Evolutionary conservation across 2,113 vertebrate species (phyloP), one percentile per base, ranked within the genome.

Genomic region (Gnathonemus echidnorhynchus): DNA sequence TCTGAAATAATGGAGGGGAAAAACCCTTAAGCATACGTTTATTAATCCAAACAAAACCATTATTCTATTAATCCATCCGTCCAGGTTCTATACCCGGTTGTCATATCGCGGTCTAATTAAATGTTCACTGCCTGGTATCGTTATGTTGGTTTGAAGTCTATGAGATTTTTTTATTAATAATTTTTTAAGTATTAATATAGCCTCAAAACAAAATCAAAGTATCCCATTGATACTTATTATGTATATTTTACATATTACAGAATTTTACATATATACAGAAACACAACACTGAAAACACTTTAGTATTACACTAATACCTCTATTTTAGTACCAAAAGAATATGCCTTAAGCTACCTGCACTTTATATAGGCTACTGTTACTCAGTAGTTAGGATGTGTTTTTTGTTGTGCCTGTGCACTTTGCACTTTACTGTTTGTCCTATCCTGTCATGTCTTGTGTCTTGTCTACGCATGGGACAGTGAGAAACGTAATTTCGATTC

Each of bases 1-100:
- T 35, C 95, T 95, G 90, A 56, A 87, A 86, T 4, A 86, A n/a
- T 27, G 58, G 6, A 31, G n/a, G 27, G 9, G 90, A 90, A 31
- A 86, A 35, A 19, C 13, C 46, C 9, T 35, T 86, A 86, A 46
- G 0, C 48, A 50, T 3, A 6, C 21, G 49, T 35, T 31, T 87
- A 27, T 27, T 87, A 27, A 87, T 27, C 48, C 2, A 31, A 24
- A 86, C 10, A 50, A 45, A 58, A 66, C 7, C 31, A 5, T 9
- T 42, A 15, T 17, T 77, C 27, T 17, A 62, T 45, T 24, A 88
- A 56, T 56, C 53, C 35, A 88, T 11, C 5, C 39, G 15, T 35
- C 24, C 62, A 27, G 21, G 8, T 62, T 62, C 21, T 24, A 24
- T n/a, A n/a, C 8, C 24, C 24, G 24, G 24, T 62, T 62, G 24